Base-by-base conservation (phyloP, 2,888 invertebrate species). In the Drosophila pullipes region DNA sequence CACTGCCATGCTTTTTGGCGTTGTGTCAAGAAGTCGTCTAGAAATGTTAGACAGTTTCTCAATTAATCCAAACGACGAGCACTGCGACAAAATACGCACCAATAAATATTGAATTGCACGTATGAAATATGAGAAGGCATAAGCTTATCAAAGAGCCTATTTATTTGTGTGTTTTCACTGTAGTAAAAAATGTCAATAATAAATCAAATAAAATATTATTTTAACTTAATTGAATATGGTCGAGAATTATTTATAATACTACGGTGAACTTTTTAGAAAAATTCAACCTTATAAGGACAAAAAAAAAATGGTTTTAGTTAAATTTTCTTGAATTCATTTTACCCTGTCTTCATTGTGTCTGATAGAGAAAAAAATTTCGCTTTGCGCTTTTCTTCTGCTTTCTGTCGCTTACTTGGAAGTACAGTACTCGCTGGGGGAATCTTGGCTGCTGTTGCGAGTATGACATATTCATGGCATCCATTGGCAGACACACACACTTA, bases 1-100 rank as follows among this genome's bases (percentile, higher is more conserved):
- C 79, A 70, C 30, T 54, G 64, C 62, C 52, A 69, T 65, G 76
- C 86, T 84, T 81, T 91, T 91, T 91, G 91, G 91, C 91, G 77
- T 74, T 78, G 78, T 88, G 91, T 87, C 91, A 91, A 91, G 81
- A 86, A 78, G 31, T 53, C 62, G 74, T 54, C 39, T 54, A 54
- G 13, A 66, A 75, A 68, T 70, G 74, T 63, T 59, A 69, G 69
- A 37, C 64, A 60, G 30, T 35, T 53, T 44, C 49, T 50, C 60
- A 62, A 54, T 53, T 18, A 49, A 49, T 35, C 69, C 68, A 50
- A 55, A 13, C 6, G 49, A 35, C 10, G n/a, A 59, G 33, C 78
- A 81, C 78, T 69, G 64, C 11, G 4, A 30, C 28, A 59, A 63
- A 74, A 59, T 16, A 5, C 31, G 10, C 5, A n/a, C 22, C 11